A percentile compares a stretch with the other conserved stretches of the same genome.
Conservation (phyloP, 2,888 invertebrate species). For the Amblyteles armatorius region DNA sequence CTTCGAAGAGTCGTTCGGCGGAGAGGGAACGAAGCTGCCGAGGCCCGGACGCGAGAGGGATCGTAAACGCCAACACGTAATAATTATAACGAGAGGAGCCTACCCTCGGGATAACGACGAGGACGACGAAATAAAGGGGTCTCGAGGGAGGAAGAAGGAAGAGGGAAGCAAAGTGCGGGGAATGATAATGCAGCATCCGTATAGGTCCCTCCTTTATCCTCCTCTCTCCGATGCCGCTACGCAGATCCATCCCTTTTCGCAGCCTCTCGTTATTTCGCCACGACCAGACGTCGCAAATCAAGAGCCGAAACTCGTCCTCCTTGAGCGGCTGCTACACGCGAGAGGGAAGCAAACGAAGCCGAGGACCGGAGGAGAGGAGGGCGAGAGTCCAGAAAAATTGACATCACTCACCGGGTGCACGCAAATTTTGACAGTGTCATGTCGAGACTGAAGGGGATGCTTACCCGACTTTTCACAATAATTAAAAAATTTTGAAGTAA, state of each 20-base stretch:
- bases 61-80: conserved; percentile 83
- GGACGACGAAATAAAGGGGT: conserved; percentile 24
- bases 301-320: conserved; percentile 56
- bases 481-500: too few species aligned
- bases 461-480: too few species aligned
- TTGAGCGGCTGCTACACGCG: conserved; percentile 13
- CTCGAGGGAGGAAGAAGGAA: conserved; percentile 4
- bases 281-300: conserved; percentile 74
- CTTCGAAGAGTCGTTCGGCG: conserved; percentile 1
- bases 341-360: background rate
- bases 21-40: conserved; percentile 44
- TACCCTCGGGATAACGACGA: conserved; percentile 69
- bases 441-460: too few species aligned
- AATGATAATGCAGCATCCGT: conserved; percentile 35
- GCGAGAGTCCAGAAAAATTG: conserved; percentile 15
- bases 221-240: conserved; percentile 51
- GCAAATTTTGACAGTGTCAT: too few species aligned
- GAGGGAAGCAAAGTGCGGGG: conserved; percentile 44
- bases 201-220: conserved; percentile 55
- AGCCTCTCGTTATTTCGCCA: conserved; percentile 70
- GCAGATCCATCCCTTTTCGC: conserved; percentile 70
- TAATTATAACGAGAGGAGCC: conserved; percentile 81
- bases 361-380: background rate
- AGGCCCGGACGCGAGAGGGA: conserved; percentile 65
- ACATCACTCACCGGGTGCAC: conserved; percentile 1